These are phyloP conservation scores for Sphaeridia pumilis DNA, from an alignment of 2,888 invertebrate genomes.

Conservation along the genomic window DNA sequence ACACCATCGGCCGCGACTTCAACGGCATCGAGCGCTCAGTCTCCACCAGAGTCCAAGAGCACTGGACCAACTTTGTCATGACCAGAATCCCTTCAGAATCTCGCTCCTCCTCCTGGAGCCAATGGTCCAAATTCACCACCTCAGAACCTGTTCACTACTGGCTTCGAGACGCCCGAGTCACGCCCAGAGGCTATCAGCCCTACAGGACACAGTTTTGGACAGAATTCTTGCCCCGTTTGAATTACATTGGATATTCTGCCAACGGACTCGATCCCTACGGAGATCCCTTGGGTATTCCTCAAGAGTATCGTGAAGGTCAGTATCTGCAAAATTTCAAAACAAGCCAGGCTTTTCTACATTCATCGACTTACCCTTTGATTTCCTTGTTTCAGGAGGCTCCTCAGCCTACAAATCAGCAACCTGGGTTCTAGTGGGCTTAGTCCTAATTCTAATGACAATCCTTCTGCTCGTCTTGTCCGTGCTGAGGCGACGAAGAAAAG, in stretches of 20 bases:
- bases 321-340: background rate
- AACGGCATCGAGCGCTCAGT: constrained; percentile 44
- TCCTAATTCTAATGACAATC: constrained; percentile 31
- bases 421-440: constrained; percentile 34
- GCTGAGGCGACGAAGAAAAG: constrained; percentile 32
- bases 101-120: constrained; percentile 24
- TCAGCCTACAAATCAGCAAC: constrained; percentile 35
- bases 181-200: constrained; percentile 37
- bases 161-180: constrained; percentile 51
- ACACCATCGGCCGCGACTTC: constrained; percentile 50
- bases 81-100: constrained; percentile 24
- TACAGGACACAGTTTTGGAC: constrained; percentile 42
- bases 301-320: constrained; percentile 31
- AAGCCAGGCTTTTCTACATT: background rate
- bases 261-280: constrained; percentile 26
- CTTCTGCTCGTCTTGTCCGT: constrained; percentile 33
- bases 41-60: constrained; percentile 26
- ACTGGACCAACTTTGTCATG: constrained; percentile 29
- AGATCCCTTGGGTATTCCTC: constrained; percentile 23
- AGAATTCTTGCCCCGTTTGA: constrained; percentile 40
- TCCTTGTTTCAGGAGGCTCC: constrained; percentile 20
- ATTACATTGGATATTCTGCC: constrained; percentile 22
- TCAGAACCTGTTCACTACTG: constrained; percentile 39
- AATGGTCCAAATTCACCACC: constrained; percentile 36
- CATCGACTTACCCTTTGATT: background rate